A percentile compares a stretch with the other conserved stretches of the same genome.
Conservation (phyloP, 2,888 invertebrate genomes). For the Heteromyza rotundicornis region DNA sequence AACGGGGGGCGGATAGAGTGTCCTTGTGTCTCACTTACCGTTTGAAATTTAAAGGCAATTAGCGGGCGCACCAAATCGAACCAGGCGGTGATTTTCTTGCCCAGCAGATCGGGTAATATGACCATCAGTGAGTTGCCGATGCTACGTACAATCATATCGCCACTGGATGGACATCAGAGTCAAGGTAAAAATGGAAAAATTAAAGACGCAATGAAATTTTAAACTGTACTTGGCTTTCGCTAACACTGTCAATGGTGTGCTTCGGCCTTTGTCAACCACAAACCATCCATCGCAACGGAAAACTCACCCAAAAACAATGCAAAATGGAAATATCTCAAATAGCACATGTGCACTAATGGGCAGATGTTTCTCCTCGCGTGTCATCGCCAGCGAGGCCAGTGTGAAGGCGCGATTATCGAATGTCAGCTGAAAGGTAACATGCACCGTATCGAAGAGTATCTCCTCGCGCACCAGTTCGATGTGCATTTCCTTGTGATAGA, state of each 20-base stretch:
- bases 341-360: constrained; percentile 88
- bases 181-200: constrained; percentile 19
- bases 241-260: background rate
- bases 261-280: no score
- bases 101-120: constrained; percentile 84
- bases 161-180: constrained; percentile 64
- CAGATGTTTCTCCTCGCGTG: constrained; percentile 85
- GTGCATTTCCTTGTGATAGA: constrained; percentile 93
- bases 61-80: constrained; percentile 91
- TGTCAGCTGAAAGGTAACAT: constrained; percentile 90
- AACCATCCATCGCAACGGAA: background rate
- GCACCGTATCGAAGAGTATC: constrained; percentile 86
- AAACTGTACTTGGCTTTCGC: background rate
- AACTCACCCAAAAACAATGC: constrained; percentile 91
- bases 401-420: constrained; percentile 94
- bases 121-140: constrained; percentile 91
- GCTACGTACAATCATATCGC: constrained; percentile 86
- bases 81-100: constrained; percentile 89
- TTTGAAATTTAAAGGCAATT: constrained; percentile 92
- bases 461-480: constrained; percentile 90
- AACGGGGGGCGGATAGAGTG: background rate
- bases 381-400: constrained; percentile 82
- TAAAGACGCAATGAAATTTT: no score
- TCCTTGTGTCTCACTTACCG: constrained; percentile 81
- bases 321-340: constrained; percentile 97